Evolutionary conservation across 2,888 invertebrate genomes (phyloP), one percentile per base, ranked within the genome.

Genomic region (Dusona sp.): DNA sequence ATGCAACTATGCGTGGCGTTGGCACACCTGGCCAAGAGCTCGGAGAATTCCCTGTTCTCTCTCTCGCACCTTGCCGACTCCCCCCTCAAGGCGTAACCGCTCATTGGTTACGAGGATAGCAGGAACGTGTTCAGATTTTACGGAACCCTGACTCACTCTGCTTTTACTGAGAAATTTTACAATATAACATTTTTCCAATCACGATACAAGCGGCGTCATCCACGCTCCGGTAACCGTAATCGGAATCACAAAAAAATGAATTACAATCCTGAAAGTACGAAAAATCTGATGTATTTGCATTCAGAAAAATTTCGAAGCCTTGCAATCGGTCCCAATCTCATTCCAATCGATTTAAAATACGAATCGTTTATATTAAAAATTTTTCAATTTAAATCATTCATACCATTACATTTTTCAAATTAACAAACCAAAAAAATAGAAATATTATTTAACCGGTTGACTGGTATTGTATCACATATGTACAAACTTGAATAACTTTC

Each of bases 1-100:
- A 90, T 88, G 89, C 88, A 90, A 87, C 79, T 86, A 79, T 90
- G 89, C 89, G 90, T 90, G 82, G 86, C 90, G 81, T 79, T 87
- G 83, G 86, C 88, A 88, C 89, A 89, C 89, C 89, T 89, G 89
- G 89, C 77, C 79, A n/a, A 68, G 70, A 42, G 70, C 48, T 33
- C 51, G 54, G 36, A 36, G 54, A 36, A 54, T 54, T 54, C 73
- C 36, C 73, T 54, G n/a, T 19, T 33, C 48, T 45, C 72, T 68
- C 48, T 54, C 25, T 54, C 65, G 70, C 78, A 42, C 29, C 68
- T 38, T n/a, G 61, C 64, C 68, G n/a, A 70, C 73, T 29, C 73
- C 65, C 72, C 70, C 51, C 65, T 29, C 61, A 77, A 79, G 85
- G 54, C 80, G 65, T 61, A 65, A 16, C 61, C 85, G 85, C 45